These are phyloP conservation scores for Heliconius cydno DNA, from an alignment of 2,888 invertebrate species.

Conservation along the genomic window DNA sequence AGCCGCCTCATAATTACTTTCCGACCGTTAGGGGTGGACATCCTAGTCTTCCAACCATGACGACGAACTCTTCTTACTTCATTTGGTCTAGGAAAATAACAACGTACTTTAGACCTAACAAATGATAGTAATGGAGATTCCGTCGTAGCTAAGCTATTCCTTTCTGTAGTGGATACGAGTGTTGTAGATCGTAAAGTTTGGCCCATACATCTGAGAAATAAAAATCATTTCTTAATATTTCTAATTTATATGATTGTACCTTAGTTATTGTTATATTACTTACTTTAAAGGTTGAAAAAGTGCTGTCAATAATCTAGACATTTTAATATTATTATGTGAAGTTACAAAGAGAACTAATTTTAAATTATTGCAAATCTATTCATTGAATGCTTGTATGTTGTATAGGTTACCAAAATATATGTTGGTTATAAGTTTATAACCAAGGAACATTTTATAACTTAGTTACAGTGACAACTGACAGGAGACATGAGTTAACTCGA, in stretches of 20 bases:
- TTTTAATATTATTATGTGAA: conserved; percentile 43
- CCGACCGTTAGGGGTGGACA: conserved; percentile 88
- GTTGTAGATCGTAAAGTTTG: conserved; percentile 60
- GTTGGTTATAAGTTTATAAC: no score
- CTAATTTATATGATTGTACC: neutral
- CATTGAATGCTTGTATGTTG: neutral
- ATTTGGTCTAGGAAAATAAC: conserved; percentile 89
- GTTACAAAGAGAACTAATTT: neutral
- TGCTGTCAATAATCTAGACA: conserved; percentile 66
- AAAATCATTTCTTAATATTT: neutral
- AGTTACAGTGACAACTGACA: neutral
- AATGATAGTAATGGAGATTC: conserved; percentile 64
- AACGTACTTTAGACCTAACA: conserved; percentile 82
- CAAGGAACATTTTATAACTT: neutral
- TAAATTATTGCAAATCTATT: neutral
- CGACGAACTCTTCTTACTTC: conserved; percentile 87
- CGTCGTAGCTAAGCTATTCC: conserved; percentile 61
- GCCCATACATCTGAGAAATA: conserved; percentile 60
- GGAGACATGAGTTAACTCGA: no score
- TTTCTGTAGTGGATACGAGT: conserved; percentile 50
- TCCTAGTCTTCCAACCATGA: conserved; percentile 88
- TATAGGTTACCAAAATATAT: conserved; percentile 4
- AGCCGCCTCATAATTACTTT: conserved; percentile 89
- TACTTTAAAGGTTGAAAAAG: conserved; percentile 69
- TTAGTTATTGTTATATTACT: conserved; percentile 13